phyloP scores from a whole-genome alignment of 2,797 vertebrate genomes.

The Semotilus atromaculatus region DNA sequence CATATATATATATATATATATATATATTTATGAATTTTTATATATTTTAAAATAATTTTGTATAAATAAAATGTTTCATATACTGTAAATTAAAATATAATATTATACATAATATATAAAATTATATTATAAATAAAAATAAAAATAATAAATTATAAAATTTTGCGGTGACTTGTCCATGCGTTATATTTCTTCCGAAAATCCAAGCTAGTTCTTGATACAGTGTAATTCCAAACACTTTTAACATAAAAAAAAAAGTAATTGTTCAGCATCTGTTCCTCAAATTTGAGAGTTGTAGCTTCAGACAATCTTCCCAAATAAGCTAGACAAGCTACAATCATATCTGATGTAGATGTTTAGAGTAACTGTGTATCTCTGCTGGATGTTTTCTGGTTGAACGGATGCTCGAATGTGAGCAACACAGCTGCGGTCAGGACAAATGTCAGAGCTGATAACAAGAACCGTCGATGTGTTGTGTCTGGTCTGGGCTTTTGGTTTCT shows the following conservation, averaged over 20 bases:
- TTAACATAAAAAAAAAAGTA: neutral
- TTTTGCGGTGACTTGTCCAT: neutral
- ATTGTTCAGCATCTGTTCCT: neutral
- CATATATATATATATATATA: too few species aligned
- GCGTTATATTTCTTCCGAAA: neutral
- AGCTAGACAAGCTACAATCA: neutral
- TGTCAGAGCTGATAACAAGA: constrained; percentile 23
- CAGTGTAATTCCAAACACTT: neutral
- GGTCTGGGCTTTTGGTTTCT: constrained; percentile 8
- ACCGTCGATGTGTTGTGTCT: constrained; percentile 18
- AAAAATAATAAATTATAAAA: too few species aligned
- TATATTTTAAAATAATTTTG: too few species aligned
- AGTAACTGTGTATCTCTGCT: neutral
- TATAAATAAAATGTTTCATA: too few species aligned
- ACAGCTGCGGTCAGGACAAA: constrained; percentile 1
- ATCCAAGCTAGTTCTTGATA: neutral
- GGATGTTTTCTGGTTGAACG: constrained; percentile 10
- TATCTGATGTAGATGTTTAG: neutral
- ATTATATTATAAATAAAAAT: too few species aligned
- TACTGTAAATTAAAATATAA: too few species aligned
- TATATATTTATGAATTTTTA: too few species aligned
- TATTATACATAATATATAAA: too few species aligned
- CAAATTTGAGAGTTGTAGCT: neutral
- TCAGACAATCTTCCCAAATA: neutral
- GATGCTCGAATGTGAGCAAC: neutral